Base-by-base conservation (phyloP, 2,888 invertebrate species). In the Cynaeus angustus region DNA sequence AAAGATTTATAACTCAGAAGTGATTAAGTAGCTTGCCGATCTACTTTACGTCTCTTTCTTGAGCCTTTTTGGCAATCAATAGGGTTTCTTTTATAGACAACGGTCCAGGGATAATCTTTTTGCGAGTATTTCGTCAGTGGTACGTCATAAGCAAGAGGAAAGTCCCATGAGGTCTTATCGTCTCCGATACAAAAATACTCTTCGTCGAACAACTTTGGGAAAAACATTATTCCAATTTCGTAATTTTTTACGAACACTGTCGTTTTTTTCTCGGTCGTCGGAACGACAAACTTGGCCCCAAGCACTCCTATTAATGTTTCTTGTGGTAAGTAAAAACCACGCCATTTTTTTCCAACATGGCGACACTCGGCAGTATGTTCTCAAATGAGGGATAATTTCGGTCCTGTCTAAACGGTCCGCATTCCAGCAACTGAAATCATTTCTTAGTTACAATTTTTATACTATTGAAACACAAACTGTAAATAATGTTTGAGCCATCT, bases 291-390 rank as follows among this genome's bases (percentile, higher is more conserved):
- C 1, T 13, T 16, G 8, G 7, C 48, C 48, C 48, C 48, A 48
- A 1, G 48, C 16, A 4, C 21, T 8, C 3, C 16, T 14, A 9
- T 16, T 48, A 6, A 48, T 8, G 33, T 55, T 55, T 1, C 14
- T 10, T 6, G 55, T 33, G 38, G 55, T 55, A 9, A 55, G 5
- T 7, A 55, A 28, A 37, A 16, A 55, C 37, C 55, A 48, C 48
- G 48, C 48, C 48, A 48, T 16, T 16, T 48, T 48, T 2, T 1
- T 48, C 7, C 7, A 16, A 4, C n/a, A 7, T 16, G 16, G n/a
- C 4, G 48, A 48, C 26, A 48, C 3, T 14, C 48, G 5, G n/a
- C 48, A 48, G 26, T 48, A 48, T 1, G 21, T 48, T 14, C 16
- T 48, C 8, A 9, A 9, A 10, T 48, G 48, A 4, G 48, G 48